A percentile compares a stretch with the other conserved stretches of the same genome.
phyloP scores from a whole-genome alignment of 2,888 invertebrate species.

The Ischnura elegans region DNA sequence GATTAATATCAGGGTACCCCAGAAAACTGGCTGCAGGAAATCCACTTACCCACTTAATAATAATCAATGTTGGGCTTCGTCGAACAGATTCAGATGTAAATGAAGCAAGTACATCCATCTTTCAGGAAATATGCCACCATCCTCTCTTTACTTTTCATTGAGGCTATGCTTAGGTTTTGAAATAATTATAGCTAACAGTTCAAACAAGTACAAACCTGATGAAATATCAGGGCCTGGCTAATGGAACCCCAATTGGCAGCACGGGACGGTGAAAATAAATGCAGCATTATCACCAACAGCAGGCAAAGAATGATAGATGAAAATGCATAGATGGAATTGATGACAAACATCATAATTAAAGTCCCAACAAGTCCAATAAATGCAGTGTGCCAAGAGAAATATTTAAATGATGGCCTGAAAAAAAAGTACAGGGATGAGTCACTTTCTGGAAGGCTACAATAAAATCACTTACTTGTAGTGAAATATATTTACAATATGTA shows the following conservation, averaged over 20 bases:
- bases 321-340: constrained; percentile 94
- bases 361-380: constrained; percentile 92
- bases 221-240: constrained; percentile 99
- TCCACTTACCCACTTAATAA: too few relatives aligned
- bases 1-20: too few relatives aligned
- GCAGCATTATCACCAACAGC: constrained; percentile 91
- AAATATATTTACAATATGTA: too few relatives aligned
- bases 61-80: too few relatives aligned
- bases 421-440: constrained; percentile 68
- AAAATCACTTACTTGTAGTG: too few relatives aligned
- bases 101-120: too few relatives aligned
- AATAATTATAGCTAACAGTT: too few relatives aligned
- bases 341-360: constrained; percentile 95
- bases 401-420: constrained; percentile 94
- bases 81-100: too few relatives aligned
- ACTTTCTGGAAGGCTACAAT: background rate
- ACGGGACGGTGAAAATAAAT: constrained; percentile 90
- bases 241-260: constrained; percentile 96
- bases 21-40: too few relatives aligned
- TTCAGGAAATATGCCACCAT: too few relatives aligned
- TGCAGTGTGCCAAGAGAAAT: constrained; percentile 97
- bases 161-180: too few relatives aligned
- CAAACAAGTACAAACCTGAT: constrained; percentile 89
- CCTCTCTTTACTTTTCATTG: too few relatives aligned
- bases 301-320: constrained; percentile 92